These are phyloP conservation scores for Homarus gammarus DNA, from an alignment of 2,888 invertebrate species.

Conservation along the genomic window DNA sequence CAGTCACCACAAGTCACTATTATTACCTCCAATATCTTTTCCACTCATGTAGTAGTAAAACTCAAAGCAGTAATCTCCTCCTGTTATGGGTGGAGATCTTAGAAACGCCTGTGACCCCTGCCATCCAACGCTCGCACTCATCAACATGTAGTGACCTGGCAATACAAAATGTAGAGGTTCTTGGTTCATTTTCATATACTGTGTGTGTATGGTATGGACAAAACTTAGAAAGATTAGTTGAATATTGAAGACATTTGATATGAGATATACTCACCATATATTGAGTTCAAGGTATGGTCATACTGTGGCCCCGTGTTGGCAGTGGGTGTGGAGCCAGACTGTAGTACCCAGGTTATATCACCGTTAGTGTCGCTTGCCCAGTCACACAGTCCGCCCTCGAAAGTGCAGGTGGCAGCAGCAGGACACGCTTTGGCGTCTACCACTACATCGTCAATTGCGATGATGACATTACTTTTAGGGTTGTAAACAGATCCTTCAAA, in stretches of 20 bases:
- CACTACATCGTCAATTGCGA: conserved; percentile 25
- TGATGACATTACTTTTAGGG: not conserved
- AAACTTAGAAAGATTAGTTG: too few relatives aligned
- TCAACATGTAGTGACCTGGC: conserved; percentile 39
- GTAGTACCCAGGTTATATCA: conserved; percentile 24
- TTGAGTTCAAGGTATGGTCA: conserved; percentile 29
- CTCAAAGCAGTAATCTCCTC: conserved; percentile 33
- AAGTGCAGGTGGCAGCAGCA: conserved; percentile 16
- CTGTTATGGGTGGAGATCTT: not conserved
- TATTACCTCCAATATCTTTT: conserved; percentile 31
- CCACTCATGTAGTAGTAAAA: conserved; percentile 50
- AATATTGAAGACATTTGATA: too few relatives aligned
- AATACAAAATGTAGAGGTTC: not conserved
- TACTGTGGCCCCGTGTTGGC: conserved; percentile 16
- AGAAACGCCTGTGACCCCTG: not conserved
- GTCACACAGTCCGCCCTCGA: conserved; percentile 40
- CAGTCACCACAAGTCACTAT: too few relatives aligned
- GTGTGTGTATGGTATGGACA: too few relatives aligned
- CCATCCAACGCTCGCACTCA: conserved; percentile 7
- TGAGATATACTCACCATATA: not conserved
- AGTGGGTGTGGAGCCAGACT: not conserved
- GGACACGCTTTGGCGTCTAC: conserved; percentile 7
- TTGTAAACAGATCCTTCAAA: conserved; percentile 9
- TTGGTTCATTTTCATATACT: too few relatives aligned
- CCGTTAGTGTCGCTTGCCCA: conserved; percentile 15